Base-by-base conservation (phyloP, 1,140 invertebrate species). In the Tribolium madens region DNA sequence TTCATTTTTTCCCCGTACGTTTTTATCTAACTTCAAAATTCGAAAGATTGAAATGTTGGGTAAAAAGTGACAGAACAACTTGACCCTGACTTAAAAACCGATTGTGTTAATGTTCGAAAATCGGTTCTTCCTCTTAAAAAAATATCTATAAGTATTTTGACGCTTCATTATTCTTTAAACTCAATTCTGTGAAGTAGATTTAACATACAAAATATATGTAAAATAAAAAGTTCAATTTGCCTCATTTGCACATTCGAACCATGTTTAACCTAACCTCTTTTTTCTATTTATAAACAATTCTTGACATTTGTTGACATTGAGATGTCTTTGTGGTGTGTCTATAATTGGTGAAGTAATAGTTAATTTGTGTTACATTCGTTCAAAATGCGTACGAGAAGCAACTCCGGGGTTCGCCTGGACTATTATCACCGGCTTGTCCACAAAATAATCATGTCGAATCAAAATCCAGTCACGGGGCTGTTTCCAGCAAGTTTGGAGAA, bases 381-480 rank as follows among this genome's bases (percentile, higher is more conserved):
- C 31, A 64, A 31, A 33, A 97, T 98, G 95, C 90, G 96, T 83
- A 97, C 93, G 81, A 89, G 97, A 83, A 97, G 95, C 86, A 97
- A 98, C 90, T 98, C 96, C 0, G 96, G 97, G 2, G 95, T 97
- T 21, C 93, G 96, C 72, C 87, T 99, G 85, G 97, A 98, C 86
- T 98, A 97, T 86, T 98, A 97, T 84, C 96, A 98, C 82, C 89
- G 96, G 73, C 91, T 98, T 74, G 93, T 98, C 1, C 93, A 97
- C 76, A 95, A 94, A 86, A 91, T 97, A 75, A 98, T 98, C 84
- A 91, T 98, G 87, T 91, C 92, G 78, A 93, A 98, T 86, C 97
- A 99, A 90, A 94, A 98, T 88, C 95, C 97, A 15, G 95, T 98
- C 0, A 98, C 96, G 73, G 97, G 98, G 9, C 87, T 99, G 17